Conservation (phyloP, 2,797 vertebrate species). For the Crenuchus spilurus region DNA sequence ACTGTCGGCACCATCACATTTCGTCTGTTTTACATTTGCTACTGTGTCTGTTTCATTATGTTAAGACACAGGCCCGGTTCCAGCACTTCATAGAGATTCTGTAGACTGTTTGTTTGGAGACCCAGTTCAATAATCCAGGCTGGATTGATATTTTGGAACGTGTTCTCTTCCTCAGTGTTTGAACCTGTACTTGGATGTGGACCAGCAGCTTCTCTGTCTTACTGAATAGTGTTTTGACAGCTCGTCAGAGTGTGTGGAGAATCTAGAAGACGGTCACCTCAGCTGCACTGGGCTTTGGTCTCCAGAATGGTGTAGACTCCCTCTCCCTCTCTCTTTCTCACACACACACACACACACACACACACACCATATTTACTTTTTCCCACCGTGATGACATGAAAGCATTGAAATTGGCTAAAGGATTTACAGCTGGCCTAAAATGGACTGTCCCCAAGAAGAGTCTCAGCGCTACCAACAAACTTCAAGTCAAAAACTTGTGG, state of each 20-base stretch:
- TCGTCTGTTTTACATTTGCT: too few species aligned
- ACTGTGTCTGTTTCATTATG: not conserved
- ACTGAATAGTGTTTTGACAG: constrained; percentile 1
- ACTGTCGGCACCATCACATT: too few species aligned
- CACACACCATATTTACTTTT: not conserved
- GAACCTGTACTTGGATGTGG: not conserved
- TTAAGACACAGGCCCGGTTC: not conserved
- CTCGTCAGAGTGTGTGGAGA: not conserved
- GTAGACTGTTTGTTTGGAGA: not conserved
- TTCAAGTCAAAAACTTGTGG: too few species aligned
- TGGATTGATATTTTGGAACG: not conserved
- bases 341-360: not conserved
- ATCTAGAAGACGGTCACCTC: not conserved
- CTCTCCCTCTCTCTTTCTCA: too few species aligned
- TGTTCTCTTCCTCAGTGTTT: not conserved
- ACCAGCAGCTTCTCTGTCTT: constrained; percentile 3
- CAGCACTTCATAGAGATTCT: not conserved
- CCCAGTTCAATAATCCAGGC: not conserved
- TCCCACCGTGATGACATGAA: not conserved
- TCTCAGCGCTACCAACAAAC: too few species aligned
- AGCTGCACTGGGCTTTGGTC: not conserved
- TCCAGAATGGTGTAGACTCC: not conserved
- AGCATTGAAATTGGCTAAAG: too few species aligned
- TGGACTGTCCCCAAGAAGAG: too few species aligned
- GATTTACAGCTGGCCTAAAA: too few species aligned